Evolutionary conservation across 2,797 vertebrate genomes (phyloP).

Genomic region (Chaetophractus vellerosus): DNA sequence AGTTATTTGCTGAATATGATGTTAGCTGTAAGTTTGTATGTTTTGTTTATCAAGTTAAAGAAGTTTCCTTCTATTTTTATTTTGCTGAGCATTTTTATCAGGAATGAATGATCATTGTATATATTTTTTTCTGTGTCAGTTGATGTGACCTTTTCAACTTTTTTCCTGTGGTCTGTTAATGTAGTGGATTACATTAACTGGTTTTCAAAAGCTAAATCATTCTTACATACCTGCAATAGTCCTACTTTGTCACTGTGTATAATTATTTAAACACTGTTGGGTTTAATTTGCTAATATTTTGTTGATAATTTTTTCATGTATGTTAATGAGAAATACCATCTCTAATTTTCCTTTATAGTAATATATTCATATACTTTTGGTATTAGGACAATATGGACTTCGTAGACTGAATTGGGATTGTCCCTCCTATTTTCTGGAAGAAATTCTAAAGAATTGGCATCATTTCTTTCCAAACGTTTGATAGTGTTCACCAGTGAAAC

Average conservation of each 20-base stretch:
- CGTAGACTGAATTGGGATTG: neutral
- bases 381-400: neutral
- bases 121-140: neutral
- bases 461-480: too few species aligned
- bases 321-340: too few species aligned
- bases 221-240: neutral
- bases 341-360: neutral
- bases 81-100: too few species aligned
- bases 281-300: too few species aligned
- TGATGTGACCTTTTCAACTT: neutral
- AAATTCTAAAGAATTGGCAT: too few species aligned
- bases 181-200: too few species aligned
- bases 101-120: neutral
- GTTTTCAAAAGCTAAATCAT: neutral
- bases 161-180: neutral
- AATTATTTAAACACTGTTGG: too few species aligned
- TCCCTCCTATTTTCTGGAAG: too few species aligned
- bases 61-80: neutral
- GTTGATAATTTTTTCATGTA: too few species aligned
- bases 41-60: neutral
- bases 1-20: neutral
- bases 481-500: neutral
- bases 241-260: neutral
- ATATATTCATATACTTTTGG: neutral
- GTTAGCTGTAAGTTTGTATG: neutral